A percentile compares a stretch with the other conserved stretches of the same genome.
phyloP scores from a whole-genome alignment of 2,888 invertebrate species.

The Drosophila anomalipes region DNA sequence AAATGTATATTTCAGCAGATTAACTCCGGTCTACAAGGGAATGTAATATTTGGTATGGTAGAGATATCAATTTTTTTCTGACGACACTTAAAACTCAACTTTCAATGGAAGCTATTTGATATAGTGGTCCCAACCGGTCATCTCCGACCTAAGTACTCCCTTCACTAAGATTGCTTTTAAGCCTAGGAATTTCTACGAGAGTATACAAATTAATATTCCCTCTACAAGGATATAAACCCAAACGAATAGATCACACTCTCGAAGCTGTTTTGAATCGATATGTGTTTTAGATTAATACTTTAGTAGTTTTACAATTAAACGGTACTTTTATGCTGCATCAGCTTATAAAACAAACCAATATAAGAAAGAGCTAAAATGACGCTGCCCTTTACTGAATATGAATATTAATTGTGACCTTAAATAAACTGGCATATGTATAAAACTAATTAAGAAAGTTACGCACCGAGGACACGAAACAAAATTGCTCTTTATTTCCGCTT shows the following conservation, averaged over 20 bases:
- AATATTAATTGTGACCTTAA: neutral
- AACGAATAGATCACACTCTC: neutral
- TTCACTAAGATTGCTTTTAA: neutral
- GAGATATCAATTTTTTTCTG: neutral
- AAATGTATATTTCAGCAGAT: neutral
- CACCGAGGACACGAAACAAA: neutral
- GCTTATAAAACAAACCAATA: neutral
- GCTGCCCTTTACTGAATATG: neutral
- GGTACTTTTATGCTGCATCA: neutral
- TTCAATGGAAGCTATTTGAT: neutral
- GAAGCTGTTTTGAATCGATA: neutral
- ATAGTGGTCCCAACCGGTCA: accelerated
- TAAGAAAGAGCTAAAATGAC: neutral
- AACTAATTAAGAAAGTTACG: slow-evolving; percentile 14
- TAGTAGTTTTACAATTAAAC: neutral
- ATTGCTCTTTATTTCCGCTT: slow-evolving; percentile 11
- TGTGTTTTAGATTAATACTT: neutral
- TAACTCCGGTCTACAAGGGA: neutral
- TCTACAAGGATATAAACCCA: neutral
- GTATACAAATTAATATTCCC: neutral
- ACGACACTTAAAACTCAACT: too few relatives aligned
- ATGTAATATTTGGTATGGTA: neutral
- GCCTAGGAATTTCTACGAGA: too few relatives aligned
- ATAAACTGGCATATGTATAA: neutral
- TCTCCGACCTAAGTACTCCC: neutral